Base-by-base conservation (phyloP, 2,888 invertebrate species). In the Noctua pronuba region DNA sequence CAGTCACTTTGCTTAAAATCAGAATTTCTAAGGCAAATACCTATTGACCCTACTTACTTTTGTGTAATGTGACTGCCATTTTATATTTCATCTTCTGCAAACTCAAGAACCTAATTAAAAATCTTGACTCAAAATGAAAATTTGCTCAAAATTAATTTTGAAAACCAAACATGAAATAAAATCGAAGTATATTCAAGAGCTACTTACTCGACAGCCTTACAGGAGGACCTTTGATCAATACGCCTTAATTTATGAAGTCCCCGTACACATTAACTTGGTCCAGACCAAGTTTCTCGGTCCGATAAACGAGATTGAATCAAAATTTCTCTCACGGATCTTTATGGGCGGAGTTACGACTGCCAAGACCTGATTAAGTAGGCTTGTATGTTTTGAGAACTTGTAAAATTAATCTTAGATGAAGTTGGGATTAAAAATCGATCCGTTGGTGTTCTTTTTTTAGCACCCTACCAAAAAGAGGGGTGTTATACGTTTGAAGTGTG, bases 311-410 rank as follows among this genome's bases (percentile, higher is more conserved):
- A 49, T 31, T 35, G 49, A 77, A 86, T 83, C 83, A 73, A 70
- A 77, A 83, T 83, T 86, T 83, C 78, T 35, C 78, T 86, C 86
- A 83, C 86, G 86, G 28, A 83, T 38, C 46, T 46, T 52, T 31
- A 78, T n/a, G 72, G 78, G 49, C 70, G 73, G 73, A 83, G 83
- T 86, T 77, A 71, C 58, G 65, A 62, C 68, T 83, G 66, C 31
- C 71, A 46, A 83, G 78, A 64, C 66, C 72, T 86, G 49, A 83
- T 83, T 86, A 83, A 55, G 72, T 35, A 58, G 49, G 31, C 86
- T 77, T 82, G 70, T 86, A 67, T 83, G 70, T 58, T 71, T 83
- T 71, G 70, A 77, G 35, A 77, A 60, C 67, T 64, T 75, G 31
- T 35, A 16, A 69, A 76, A 72, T 69, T 65, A 41, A 80, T 60